phyloP scores from a whole-genome alignment of 2,113 vertebrate genomes.

The Pogona vitticeps region DNA sequence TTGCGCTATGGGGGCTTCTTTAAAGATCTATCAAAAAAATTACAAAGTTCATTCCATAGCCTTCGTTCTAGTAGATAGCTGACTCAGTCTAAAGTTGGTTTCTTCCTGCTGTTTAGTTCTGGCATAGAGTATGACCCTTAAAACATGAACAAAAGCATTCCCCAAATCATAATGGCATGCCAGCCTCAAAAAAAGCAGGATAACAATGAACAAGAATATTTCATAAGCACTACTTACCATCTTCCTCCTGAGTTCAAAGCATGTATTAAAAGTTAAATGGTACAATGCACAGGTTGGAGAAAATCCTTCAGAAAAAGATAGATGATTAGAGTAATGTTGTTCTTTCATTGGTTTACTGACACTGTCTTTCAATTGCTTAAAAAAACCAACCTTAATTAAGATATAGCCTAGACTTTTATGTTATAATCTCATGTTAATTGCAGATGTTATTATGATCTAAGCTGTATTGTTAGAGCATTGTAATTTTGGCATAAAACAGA shows the following conservation, averaged over 20 bases:
- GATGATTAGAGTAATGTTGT: conserved; percentile 61
- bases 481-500: conserved; percentile 37
- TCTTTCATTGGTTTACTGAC: conserved; percentile 71
- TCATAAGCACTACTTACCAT: conserved; percentile 28
- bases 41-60: conserved; percentile 37
- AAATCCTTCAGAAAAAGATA: conserved; percentile 41
- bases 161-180: conserved; percentile 35
- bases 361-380: conserved; percentile 36
- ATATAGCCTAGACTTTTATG: conserved; percentile 29
- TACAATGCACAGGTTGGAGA: background rate
- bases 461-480: conserved; percentile 44
- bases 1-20: conserved; percentile 42
- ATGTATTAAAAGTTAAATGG: conserved; percentile 58
- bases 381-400: conserved; percentile 50
- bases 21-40: conserved; percentile 23
- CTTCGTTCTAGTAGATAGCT: conserved; percentile 23
- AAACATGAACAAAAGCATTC: conserved; percentile 15
- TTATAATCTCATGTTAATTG: conserved; percentile 37
- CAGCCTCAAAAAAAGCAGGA: conserved; percentile 9
- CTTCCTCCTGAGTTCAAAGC: conserved; percentile 42
- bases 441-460: conserved; percentile 11
- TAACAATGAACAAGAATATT: conserved; percentile 4
- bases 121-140: background rate
- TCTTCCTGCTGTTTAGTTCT: background rate
- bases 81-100: conserved; percentile 37